Conservation (phyloP, 1,140 invertebrate genomes). For the Pomacea maculata region DNA sequence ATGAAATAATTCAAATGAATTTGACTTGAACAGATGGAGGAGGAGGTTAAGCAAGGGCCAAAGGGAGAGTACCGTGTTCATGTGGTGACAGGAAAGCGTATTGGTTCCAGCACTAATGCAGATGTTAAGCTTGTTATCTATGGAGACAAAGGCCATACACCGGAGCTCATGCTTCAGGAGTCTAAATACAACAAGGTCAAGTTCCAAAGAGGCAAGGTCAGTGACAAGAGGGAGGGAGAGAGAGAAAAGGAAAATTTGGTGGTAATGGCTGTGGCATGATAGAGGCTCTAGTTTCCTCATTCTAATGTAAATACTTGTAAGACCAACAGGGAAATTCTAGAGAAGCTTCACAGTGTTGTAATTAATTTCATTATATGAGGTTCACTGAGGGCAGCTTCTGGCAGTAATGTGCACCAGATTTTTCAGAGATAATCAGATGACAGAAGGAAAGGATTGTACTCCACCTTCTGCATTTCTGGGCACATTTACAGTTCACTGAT, state of each 20-base stretch:
- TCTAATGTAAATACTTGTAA: no score
- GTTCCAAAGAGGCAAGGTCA: conserved; percentile 62
- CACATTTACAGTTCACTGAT: no score
- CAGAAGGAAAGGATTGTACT: no score
- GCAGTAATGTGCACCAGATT: no score
- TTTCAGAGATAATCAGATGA: no score
- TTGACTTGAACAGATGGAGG: conserved; percentile 34
- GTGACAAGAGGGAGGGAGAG: neutral
- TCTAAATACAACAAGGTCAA: conserved; percentile 59
- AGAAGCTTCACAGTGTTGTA: no score
- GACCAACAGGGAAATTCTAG: no score
- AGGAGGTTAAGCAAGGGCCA: conserved; percentile 49
- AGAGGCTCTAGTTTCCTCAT: no score
- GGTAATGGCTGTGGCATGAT: no score
- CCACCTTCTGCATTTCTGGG: no score
- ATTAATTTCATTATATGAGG: no score
- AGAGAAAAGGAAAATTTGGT: neutral
- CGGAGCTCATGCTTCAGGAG: conserved; percentile 44
- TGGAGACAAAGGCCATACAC: conserved; percentile 57
- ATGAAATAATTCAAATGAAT: neutral
- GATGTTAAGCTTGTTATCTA: conserved; percentile 56
- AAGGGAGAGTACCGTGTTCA: conserved; percentile 55
- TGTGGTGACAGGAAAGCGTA: conserved; percentile 55
- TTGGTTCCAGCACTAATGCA: conserved; percentile 61
- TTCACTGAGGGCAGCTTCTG: no score